Evolutionary conservation across 2,888 invertebrate species (phyloP).

Genomic region (Clostera curtula): DNA sequence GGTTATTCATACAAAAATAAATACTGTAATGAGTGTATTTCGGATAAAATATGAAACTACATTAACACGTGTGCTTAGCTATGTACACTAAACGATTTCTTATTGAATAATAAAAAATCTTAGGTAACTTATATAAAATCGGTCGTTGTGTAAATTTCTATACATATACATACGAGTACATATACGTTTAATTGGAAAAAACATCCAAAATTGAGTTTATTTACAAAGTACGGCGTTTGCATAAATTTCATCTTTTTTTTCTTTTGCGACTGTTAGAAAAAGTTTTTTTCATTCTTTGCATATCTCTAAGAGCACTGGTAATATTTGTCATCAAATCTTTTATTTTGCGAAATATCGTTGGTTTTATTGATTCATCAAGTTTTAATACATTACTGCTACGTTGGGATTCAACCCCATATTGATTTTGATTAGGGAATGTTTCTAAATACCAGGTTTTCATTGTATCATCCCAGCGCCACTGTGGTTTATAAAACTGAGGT

Average conservation of each 20-base stretch:
- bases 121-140: too few species aligned
- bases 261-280: constrained; percentile 30
- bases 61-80: too few species aligned
- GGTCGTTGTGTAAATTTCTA: too few species aligned
- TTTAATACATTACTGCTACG: constrained; percentile 22
- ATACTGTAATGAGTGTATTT: too few species aligned
- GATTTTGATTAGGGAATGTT: constrained; percentile 46
- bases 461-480: constrained; percentile 75
- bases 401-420: constrained; percentile 22
- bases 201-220: too few species aligned
- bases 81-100: too few species aligned
- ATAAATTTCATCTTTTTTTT: constrained; percentile 44
- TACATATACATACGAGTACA: too few species aligned
- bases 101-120: too few species aligned
- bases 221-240: too few species aligned
- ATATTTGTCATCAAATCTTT: constrained; percentile 40
- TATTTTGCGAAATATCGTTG: constrained; percentile 35
- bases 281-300: constrained; percentile 14
- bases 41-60: too few species aligned
- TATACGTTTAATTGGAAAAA: too few species aligned
- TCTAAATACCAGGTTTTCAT: constrained; percentile 70
- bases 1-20: too few species aligned
- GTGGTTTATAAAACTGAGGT: constrained; percentile 56
- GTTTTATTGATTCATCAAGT: constrained; percentile 15
- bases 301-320: constrained; percentile 26